Conservation (phyloP, 2,888 invertebrate species). For the Plutella xylostella region DNA sequence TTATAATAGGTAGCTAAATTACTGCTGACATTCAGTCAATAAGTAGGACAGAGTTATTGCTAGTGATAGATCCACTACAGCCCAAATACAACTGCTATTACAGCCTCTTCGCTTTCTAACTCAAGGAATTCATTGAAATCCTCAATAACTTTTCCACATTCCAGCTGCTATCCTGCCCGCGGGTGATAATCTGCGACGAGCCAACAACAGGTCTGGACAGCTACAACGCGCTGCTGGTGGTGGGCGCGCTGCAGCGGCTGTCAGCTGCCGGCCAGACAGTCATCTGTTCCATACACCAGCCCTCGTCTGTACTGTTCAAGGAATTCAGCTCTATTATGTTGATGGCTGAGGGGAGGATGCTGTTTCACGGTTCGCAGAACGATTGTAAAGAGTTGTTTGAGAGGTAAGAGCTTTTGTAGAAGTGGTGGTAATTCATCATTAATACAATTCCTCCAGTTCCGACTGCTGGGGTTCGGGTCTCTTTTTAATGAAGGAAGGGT, state of each 20-base stretch:
- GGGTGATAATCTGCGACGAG: slow-evolving; percentile 91
- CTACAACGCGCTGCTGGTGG: slow-evolving; percentile 83
- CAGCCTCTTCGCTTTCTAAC: too few relatives aligned
- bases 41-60: too few relatives aligned
- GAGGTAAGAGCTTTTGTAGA: slow-evolving; percentile 51
- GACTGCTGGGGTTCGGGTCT: too few relatives aligned
- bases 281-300: slow-evolving; percentile 91
- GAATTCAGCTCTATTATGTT: slow-evolving; percentile 82
- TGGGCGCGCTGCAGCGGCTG: slow-evolving; percentile 74
- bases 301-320: slow-evolving; percentile 84
- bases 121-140: too few relatives aligned
- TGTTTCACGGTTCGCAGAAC: slow-evolving; percentile 79
- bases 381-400: slow-evolving; percentile 74
- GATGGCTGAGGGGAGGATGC: slow-evolving; percentile 80
- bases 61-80: too few relatives aligned
- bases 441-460: too few relatives aligned
- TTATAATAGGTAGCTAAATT: too few relatives aligned
- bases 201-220: slow-evolving; percentile 94
- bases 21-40: too few relatives aligned
- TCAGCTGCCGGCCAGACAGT: slow-evolving; percentile 77
- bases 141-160: too few relatives aligned
- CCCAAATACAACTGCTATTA: too few relatives aligned
- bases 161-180: slow-evolving; percentile 86
- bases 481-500: too few relatives aligned
- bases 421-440: too few relatives aligned